These are phyloP conservation scores for Galaxias olidus DNA, from an alignment of 2,797 vertebrate species.

Conservation along the genomic window DNA sequence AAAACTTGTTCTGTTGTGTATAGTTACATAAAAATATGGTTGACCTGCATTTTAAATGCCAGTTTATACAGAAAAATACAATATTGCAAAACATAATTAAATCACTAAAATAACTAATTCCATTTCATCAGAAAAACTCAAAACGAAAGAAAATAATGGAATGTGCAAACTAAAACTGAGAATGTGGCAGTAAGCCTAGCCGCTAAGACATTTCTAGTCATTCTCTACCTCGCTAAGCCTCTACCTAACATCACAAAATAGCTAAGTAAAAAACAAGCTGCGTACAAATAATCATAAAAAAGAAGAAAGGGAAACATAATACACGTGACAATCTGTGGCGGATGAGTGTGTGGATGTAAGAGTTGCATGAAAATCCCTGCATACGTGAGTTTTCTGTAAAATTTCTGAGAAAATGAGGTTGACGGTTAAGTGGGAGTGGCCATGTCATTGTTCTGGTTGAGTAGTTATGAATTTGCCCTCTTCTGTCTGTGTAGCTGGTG, in stretches of 20 bases:
- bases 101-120: conserved; percentile 36
- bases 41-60: conserved; percentile 35
- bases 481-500: conserved; percentile 20
- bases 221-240: conserved; percentile 38
- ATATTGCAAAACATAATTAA: conserved; percentile 28
- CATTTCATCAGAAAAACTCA: conserved; percentile 13
- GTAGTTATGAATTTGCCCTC: conserved; percentile 25
- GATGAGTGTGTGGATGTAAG: conserved; percentile 40
- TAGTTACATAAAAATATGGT: conserved; percentile 34
- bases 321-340: conserved; percentile 49
- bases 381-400: conserved; percentile 41
- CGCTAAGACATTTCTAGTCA: conserved; percentile 49
- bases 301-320: conserved; percentile 47
- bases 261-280: conserved; percentile 43
- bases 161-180: conserved; percentile 63
- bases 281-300: conserved; percentile 37
- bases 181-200: conserved; percentile 54
- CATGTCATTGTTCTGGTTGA: conserved; percentile 47
- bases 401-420: conserved; percentile 38
- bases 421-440: conserved; percentile 42
- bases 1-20: conserved; percentile 48
- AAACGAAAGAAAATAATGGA: conserved; percentile 50
- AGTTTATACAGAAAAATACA: conserved; percentile 36
- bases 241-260: conserved; percentile 56
- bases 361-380: conserved; percentile 59